Evolutionary conservation across 2,888 invertebrate genomes (phyloP).

Genomic region (Odontothrips loti): DNA sequence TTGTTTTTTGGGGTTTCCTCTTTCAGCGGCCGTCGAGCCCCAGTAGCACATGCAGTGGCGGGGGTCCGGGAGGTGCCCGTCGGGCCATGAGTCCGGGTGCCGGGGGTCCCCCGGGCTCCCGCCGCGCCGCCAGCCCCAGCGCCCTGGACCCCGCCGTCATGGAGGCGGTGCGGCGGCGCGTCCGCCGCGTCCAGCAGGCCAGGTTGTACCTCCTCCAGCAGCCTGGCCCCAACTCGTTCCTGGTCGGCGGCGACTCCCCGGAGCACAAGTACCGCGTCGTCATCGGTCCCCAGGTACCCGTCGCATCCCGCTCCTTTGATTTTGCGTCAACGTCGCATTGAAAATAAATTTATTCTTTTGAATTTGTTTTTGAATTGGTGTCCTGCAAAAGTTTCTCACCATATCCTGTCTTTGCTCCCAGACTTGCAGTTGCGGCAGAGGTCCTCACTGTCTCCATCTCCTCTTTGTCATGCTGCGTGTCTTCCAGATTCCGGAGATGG

Average conservation of each 20-base stretch:
- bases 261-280: conserved; percentile 48
- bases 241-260: conserved; percentile 48
- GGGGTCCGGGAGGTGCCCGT: conserved; percentile 26
- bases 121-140: conserved; percentile 35
- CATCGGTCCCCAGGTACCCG: conserved; percentile 48
- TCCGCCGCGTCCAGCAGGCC: conserved; percentile 44
- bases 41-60: neutral
- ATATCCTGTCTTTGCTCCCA: conserved; percentile 35
- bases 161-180: conserved; percentile 38
- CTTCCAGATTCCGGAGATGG: conserved; percentile 46
- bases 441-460: conserved; percentile 48
- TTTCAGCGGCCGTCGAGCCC: neutral
- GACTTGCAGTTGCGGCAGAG: conserved; percentile 48
- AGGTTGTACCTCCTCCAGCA: conserved; percentile 49
- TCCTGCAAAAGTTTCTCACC: too few species aligned
- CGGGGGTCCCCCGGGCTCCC: conserved; percentile 1
- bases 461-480: conserved; percentile 51
- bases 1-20: too few species aligned
- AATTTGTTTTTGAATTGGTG: too few species aligned
- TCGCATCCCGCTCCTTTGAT: too few species aligned
- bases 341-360: too few species aligned
- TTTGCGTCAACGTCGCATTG: too few species aligned
- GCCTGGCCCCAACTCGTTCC: conserved; percentile 49
- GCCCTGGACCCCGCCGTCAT: conserved; percentile 36
- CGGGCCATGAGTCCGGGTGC: conserved; percentile 34